These are phyloP conservation scores for Oceanites oceanicus DNA, from an alignment of 2,113 vertebrate species.

Conservation along the genomic window DNA sequence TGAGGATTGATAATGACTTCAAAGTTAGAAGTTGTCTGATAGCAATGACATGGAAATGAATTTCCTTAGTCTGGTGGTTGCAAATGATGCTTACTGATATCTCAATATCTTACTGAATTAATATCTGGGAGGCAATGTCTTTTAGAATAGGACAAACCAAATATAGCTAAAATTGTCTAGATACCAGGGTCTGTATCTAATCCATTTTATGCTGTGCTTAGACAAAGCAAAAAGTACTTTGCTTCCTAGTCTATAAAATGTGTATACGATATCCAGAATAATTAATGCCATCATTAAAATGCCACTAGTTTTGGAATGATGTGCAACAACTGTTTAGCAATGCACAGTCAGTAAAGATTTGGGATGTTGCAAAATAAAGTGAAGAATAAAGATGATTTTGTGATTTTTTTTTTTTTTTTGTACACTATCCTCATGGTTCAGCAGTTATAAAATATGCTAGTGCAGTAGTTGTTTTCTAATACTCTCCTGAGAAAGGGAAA, in stretches of 20 bases:
- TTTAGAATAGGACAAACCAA: background rate
- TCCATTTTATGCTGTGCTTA: background rate
- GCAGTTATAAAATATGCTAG: background rate
- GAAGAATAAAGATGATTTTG: background rate
- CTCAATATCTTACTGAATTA: background rate
- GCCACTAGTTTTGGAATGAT: background rate
- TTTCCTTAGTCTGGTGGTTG: background rate
- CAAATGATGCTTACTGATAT: background rate
- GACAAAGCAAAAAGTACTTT: background rate
- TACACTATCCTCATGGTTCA: background rate
- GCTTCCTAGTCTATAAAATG: background rate
- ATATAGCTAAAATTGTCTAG: background rate
- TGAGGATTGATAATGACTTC: background rate
- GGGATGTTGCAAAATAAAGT: background rate
- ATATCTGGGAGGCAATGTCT: background rate
- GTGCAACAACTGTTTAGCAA: background rate
- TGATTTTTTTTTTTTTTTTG: background rate
- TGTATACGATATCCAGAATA: background rate
- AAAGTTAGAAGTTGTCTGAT: background rate
- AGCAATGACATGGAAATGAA: background rate
- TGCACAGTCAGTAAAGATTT: background rate
- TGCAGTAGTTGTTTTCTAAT: background rate
- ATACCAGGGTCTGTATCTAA: background rate
- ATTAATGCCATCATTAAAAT: background rate
- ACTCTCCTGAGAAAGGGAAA: background rate